A percentile compares a stretch with the other conserved stretches of the same genome.
These are phyloP conservation scores for Xiphophorus couchianus DNA, from an alignment of 2,113 vertebrate genomes.

Conservation along the genomic window DNA sequence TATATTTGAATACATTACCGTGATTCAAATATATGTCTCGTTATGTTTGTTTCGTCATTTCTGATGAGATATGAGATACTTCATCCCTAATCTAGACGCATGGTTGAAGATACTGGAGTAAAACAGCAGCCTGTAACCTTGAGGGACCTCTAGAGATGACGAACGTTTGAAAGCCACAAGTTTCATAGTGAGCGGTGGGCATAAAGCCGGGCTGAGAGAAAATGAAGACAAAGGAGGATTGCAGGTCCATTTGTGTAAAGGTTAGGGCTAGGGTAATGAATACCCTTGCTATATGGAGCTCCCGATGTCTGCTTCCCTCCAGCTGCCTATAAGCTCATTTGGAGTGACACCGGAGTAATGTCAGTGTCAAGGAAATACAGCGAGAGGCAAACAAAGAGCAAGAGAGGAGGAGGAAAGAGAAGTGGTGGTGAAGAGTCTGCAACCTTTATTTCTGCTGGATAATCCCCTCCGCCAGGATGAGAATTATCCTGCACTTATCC, in stretches of 20 bases:
- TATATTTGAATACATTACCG: background rate
- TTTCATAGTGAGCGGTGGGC: constrained; percentile 21
- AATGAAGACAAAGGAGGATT: constrained; percentile 80
- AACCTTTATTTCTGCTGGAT: constrained; percentile 67
- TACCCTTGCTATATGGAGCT: constrained; percentile 72
- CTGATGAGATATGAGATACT: constrained; percentile 4
- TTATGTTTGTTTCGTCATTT: background rate
- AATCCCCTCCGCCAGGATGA: constrained; percentile 75
- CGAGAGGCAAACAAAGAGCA: constrained; percentile 53
- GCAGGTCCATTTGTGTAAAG: constrained; percentile 79
- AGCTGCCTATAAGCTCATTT: constrained; percentile 82
- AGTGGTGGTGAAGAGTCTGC: constrained; percentile 58
- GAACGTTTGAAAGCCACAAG: constrained; percentile 40
- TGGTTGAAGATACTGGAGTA: constrained; percentile 29
- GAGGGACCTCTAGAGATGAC: constrained; percentile 69
- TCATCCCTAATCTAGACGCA: constrained; percentile 7
- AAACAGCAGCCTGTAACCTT: constrained; percentile 59
- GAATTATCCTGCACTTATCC: constrained; percentile 81
- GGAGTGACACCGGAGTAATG: constrained; percentile 80
- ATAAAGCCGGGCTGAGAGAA: constrained; percentile 45
- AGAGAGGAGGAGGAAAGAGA: constrained; percentile 7
- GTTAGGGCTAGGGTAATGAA: constrained; percentile 81
- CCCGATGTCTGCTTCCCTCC: constrained; percentile 66
- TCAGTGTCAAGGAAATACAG: constrained; percentile 74
- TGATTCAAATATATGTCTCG: background rate